phyloP scores from a whole-genome alignment of 2,888 invertebrate species.

The Mythimna loreyi region DNA sequence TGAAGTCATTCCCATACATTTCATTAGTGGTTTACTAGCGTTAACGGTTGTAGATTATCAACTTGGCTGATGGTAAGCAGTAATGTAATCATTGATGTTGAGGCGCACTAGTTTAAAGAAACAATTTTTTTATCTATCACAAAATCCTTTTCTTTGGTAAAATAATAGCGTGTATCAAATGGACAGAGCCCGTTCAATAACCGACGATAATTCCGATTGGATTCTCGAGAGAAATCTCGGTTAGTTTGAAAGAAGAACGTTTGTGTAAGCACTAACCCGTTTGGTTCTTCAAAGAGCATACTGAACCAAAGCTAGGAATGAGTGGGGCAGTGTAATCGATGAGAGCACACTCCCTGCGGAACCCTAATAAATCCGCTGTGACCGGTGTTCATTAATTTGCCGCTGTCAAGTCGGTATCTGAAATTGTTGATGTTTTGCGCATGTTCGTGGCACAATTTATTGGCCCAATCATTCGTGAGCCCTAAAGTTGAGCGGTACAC shows the following conservation, averaged over 20 bases:
- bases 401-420: conserved; percentile 85
- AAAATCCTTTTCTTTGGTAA: conserved; percentile 36
- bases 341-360: conserved; percentile 70
- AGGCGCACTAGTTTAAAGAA: too few species aligned
- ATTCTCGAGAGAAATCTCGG: conserved; percentile 55
- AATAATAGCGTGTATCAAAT: conserved; percentile 47
- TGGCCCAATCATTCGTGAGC: conserved; percentile 80
- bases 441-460: conserved; percentile 84
- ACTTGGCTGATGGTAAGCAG: too few species aligned
- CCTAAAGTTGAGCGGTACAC: conserved; percentile 74
- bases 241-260: conserved; percentile 53
- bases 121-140: too few species aligned
- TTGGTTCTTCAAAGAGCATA: conserved; percentile 63
- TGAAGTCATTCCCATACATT: too few species aligned
- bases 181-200: conserved; percentile 39
- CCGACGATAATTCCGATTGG: conserved; percentile 51
- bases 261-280: conserved; percentile 59
- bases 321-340: conserved; percentile 71
- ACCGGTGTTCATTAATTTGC: conserved; percentile 87
- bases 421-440: conserved; percentile 88
- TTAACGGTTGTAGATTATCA: too few species aligned
- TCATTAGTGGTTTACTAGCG: too few species aligned
- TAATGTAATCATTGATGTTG: too few species aligned
- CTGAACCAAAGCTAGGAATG: conserved; percentile 65
- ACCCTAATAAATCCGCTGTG: conserved; percentile 85